A percentile compares a stretch with the other conserved stretches of the same genome.
Evolutionary conservation across 1,140 invertebrate species (phyloP).

Genomic region (Samia ricini): DNA sequence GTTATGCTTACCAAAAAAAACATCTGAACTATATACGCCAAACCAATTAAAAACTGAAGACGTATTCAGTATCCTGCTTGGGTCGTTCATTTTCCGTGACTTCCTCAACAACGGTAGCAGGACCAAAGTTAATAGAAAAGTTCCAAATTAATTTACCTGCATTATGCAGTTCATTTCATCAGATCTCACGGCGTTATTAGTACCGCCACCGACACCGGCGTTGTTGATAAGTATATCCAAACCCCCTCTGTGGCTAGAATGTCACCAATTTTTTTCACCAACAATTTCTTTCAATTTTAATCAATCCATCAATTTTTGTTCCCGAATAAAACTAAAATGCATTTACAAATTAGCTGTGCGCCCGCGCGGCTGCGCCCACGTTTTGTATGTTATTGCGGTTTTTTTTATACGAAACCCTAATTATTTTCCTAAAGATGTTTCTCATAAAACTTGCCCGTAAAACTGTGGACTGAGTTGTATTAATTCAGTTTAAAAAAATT

Average conservation of each 20-base stretch:
- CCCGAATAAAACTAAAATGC: no score
- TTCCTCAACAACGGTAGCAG: conserved; percentile 77
- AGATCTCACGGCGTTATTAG: conserved; percentile 69
- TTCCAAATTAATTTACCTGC: conserved; percentile 77
- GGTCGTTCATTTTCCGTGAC: conserved; percentile 31
- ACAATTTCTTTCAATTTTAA: no score
- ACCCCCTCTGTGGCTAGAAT: conserved; percentile 81
- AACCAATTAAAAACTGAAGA: conserved; percentile 46
- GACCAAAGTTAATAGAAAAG: conserved; percentile 78
- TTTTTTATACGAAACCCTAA: no score
- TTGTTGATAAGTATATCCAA: conserved; percentile 91
- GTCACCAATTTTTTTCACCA: no score
- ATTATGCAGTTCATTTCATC: conserved; percentile 74
- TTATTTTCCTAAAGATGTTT: no score
- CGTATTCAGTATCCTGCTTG: conserved; percentile 76
- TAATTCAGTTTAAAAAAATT: no score
- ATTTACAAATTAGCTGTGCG: no score
- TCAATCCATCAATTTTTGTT: no score
- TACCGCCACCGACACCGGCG: conserved; percentile 82
- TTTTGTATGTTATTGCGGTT: no score
- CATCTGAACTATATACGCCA: conserved; percentile 10
- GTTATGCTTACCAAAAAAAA: conserved; percentile 7
- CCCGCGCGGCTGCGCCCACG: no score
- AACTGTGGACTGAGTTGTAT: no score
- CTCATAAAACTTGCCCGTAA: no score